Base-by-base conservation (phyloP, 1,140 invertebrate genomes). In the Heliconius melpomene region DNA sequence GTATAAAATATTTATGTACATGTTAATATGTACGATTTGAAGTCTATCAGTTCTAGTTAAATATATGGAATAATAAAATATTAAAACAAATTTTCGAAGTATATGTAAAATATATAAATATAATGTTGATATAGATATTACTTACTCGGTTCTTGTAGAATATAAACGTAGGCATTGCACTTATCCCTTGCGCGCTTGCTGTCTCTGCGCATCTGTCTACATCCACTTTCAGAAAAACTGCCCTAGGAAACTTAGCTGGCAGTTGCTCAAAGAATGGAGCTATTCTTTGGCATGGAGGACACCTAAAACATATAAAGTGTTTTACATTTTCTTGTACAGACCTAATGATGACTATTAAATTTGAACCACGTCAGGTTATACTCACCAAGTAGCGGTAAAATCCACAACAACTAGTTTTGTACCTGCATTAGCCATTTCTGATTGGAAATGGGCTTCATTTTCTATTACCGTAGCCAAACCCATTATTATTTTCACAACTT, bases 101-200 rank as follows among this genome's bases (percentile, higher is more conserved):
- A 36, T 36, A 7, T 36, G 7, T 36, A 36, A 36, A 36, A 36
- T 36, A 36, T 36, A 6, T 36, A 36, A 7, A 46, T 46, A 46
- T 23, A 57, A n/a, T 57, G n/a, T 9, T 6, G 7, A 57, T 6
- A 57, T 66, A 29, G 3, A 73, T 32, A 57, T 72, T 46, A 87
- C 86, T 88, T 90, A 96, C 96, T 91, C 97, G 96, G 90, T 99
- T 99, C 82, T 97, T 96, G 90, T 98, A 99, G 88, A 99, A 98
- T 81, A 99, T 97, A 90, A 99, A 99, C 8, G 99, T 99, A 9
- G 99, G 99, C 98, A 99, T 99, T 3, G 98, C 98, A 81, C 96
- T 97, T 23, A 99, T 97, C 66, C 97, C 98, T 90, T 99, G 97
- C 29, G 95, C 94, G 32, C 96, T 95, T 2, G 98, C 98, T 40